A percentile compares a stretch with the other conserved stretches of the same genome.
These are phyloP conservation scores for Amiota mariae DNA, from an alignment of 2,888 invertebrate genomes.

Conservation along the genomic window DNA sequence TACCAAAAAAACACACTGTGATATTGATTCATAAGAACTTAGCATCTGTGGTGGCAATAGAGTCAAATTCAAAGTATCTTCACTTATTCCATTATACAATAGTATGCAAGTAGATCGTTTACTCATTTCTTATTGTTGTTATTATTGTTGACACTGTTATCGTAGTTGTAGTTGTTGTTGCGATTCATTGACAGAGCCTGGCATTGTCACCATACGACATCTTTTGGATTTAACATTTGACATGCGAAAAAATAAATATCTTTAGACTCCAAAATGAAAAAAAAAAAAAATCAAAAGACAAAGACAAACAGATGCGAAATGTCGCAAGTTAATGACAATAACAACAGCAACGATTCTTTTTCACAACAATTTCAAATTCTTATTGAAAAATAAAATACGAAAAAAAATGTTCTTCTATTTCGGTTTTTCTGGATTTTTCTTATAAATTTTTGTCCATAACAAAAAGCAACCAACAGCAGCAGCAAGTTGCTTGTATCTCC, in stretches of 20 bases:
- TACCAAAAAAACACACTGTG: no score
- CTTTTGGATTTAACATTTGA: conserved; percentile 48
- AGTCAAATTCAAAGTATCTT: no score
- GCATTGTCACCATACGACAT: conserved; percentile 35
- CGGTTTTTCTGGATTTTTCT: background rate
- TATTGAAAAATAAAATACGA: conserved; percentile 1
- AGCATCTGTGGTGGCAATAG: no score
- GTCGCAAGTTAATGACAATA: conserved; percentile 10
- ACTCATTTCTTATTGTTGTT: no score
- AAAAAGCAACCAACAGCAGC: no score
- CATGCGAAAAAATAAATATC: conserved; percentile 28
- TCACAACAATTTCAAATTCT: no score
- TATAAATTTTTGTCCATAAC: no score
- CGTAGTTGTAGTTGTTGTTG: conserved; percentile 42
- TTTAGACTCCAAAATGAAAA: background rate
- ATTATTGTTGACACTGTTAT: conserved; percentile 37
- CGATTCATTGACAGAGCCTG: background rate
- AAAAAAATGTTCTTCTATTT: background rate
- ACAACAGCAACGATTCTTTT: background rate
- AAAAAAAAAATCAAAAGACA: background rate
- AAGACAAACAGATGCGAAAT: conserved; percentile 10
- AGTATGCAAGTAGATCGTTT: no score
- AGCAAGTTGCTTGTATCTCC: no score
- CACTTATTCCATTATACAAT: no score
- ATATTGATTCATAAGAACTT: no score